Conservation (phyloP, 2,888 invertebrate species). For the Pristionchus maxplancki region DNA sequence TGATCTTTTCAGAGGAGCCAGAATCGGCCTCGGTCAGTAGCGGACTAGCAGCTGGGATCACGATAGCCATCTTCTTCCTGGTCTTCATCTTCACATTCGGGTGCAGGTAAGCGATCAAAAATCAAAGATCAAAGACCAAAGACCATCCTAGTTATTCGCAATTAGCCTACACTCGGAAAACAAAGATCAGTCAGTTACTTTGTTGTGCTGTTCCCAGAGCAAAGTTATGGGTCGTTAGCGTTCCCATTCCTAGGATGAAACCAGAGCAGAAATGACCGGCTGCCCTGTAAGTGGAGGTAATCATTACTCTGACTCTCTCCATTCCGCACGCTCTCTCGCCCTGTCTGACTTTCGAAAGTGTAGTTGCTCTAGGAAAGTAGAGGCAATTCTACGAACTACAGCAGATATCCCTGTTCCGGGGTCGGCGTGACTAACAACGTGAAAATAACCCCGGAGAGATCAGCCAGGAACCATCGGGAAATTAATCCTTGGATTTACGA, state of each 20-base stretch:
- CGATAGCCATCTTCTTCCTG: slow-evolving; percentile 48
- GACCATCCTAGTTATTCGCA: not conserved
- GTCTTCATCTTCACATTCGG: slow-evolving; percentile 51
- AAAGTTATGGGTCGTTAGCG: not conserved
- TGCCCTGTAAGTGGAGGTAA: not conserved
- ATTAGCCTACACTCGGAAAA: not conserved
- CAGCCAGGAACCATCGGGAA: not conserved
- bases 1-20: not conserved
- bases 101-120: slow-evolving; percentile 37
- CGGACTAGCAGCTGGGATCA: slow-evolving; percentile 36
- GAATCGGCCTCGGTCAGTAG: not conserved
- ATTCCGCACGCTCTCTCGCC: too few relatives aligned
- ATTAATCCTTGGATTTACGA: too few relatives aligned
- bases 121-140: not conserved
- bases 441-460: not conserved
- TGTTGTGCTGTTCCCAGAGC: not conserved
- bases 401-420: not conserved
- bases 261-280: not conserved
- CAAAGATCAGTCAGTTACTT: too few relatives aligned
- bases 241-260: not conserved
- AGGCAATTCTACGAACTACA: too few relatives aligned
- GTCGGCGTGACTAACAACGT: not conserved
- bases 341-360: too few relatives aligned
- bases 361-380: too few relatives aligned
- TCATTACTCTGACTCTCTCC: not conserved